Conservation (phyloP, 1,140 invertebrate genomes). For the Neodiprion pinetum region DNA sequence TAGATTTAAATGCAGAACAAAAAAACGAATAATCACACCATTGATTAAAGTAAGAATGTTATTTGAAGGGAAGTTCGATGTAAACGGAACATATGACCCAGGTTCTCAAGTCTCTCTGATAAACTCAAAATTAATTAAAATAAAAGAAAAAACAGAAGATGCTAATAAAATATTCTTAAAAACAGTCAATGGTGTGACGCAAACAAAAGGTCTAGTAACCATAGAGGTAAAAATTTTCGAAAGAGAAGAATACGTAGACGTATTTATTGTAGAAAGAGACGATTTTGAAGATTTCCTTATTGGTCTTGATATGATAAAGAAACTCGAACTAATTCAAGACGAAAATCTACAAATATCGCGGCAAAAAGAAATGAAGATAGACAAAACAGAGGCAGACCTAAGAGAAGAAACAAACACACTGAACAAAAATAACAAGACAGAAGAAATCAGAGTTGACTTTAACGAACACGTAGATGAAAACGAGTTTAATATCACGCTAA, state of each 20-base stretch:
- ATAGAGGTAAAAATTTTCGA: constrained; percentile 30
- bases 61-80: constrained; percentile 20
- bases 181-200: constrained; percentile 25
- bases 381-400: neutral
- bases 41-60: constrained; percentile 27
- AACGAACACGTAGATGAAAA: constrained; percentile 42
- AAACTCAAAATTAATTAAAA: constrained; percentile 22
- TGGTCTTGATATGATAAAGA: constrained; percentile 26
- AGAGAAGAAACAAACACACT: constrained; percentile 25
- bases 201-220: constrained; percentile 21
- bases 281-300: constrained; percentile 27
- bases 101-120: constrained; percentile 22
- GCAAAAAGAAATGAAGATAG: constrained; percentile 15
- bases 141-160: constrained; percentile 22
- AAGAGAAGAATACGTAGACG: constrained; percentile 15
- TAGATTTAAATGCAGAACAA: constrained; percentile 24
- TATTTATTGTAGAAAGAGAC: constrained; percentile 19
- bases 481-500: constrained; percentile 32
- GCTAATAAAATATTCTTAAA: constrained; percentile 24
- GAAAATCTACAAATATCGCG: constrained; percentile 30
- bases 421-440: constrained; percentile 18
- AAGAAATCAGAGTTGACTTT: constrained; percentile 31
- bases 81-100: constrained; percentile 23
- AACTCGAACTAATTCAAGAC: constrained; percentile 28
- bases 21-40: constrained; percentile 33